Evolutionary conservation across 2,888 invertebrate species (phyloP), one percentile per base, ranked within the genome.

Genomic region (Agrotis segetum): DNA sequence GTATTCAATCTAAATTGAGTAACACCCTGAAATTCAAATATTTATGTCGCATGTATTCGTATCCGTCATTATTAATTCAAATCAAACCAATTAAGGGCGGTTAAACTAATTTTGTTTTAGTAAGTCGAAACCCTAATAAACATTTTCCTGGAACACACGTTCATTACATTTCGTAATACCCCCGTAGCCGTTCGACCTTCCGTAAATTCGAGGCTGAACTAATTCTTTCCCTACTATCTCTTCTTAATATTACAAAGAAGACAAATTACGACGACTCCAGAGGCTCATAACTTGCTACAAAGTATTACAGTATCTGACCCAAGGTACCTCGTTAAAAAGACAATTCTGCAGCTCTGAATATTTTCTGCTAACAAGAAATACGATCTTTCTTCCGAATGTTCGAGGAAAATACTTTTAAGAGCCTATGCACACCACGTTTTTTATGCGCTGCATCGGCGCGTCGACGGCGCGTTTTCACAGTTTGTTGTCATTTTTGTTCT

Each of bases 231-330:
- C 19, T 14, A 46, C 49, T 63, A 81, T 58, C 53, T 55, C 46
- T 9, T 19, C 3, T 14, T 40, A 71, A 34, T 49, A 61, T 50
- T 21, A 71, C 71, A 81, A 77, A 67, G 53, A 53, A 63, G 67
- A 77, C 64, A 71, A 77, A 81, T 81, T 58, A 71, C 62, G 13
- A 65, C n/a, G 44, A 24, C 60, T 56, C 14, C 52, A 17, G 59
- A 53, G 44, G 49, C 14, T 75, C 64, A 68, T 77, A 78, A 74
- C 61, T 66, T 62, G 67, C 44, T 59, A 68, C 59, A 56, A 77
- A 70, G 98, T 93, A 98, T 98, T 89, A 98, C 97, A 89, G 97
- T 63, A 73, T 47, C 66, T 60, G 68, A 67, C 49, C 74, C 60
- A 44, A 49, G 74, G n/a, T 47, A 56, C 52, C 60, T 69, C 69